phyloP scores from a whole-genome alignment of 1,140 invertebrate species.

The Choristoneura fumiferana region DNA sequence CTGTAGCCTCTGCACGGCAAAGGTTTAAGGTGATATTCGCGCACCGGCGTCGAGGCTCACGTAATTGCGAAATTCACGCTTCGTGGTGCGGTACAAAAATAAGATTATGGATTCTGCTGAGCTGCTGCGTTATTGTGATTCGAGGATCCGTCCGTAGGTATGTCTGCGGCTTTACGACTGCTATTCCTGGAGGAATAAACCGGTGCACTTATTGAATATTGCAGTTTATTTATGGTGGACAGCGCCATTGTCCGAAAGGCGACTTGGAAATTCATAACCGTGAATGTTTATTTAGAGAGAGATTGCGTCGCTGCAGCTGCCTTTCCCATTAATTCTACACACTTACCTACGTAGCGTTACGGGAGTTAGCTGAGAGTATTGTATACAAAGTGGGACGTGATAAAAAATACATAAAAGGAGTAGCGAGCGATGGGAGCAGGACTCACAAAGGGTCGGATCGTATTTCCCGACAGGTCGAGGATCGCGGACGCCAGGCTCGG shows the following conservation, averaged over 20 bases:
- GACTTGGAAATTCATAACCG: conserved; percentile 32
- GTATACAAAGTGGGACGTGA: too few species aligned
- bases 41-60: conserved; percentile 35
- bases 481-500: conserved; percentile 29
- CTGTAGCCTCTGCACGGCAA: conserved; percentile 41
- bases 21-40: conserved; percentile 50
- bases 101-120: conserved; percentile 78
- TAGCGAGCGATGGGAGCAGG: conserved; percentile 20
- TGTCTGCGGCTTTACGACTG: conserved; percentile 73
- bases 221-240: conserved; percentile 70
- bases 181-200: conserved; percentile 76
- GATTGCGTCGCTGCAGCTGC: conserved; percentile 24
- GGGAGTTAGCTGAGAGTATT: too few species aligned
- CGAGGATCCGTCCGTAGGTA: conserved; percentile 76
- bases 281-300: conserved; percentile 35
- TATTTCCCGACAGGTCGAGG: conserved; percentile 48
- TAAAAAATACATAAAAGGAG: neutral
- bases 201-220: conserved; percentile 72
- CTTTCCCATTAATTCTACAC: neutral
- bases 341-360: too few species aligned
- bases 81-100: conserved; percentile 77
- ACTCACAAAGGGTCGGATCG: conserved; percentile 41
- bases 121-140: conserved; percentile 76
- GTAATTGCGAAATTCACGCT: conserved; percentile 78
- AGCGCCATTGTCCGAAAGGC: conserved; percentile 53